Conservation (phyloP, 2,888 invertebrate genomes). For the Rhamphomyia laevipes region DNA sequence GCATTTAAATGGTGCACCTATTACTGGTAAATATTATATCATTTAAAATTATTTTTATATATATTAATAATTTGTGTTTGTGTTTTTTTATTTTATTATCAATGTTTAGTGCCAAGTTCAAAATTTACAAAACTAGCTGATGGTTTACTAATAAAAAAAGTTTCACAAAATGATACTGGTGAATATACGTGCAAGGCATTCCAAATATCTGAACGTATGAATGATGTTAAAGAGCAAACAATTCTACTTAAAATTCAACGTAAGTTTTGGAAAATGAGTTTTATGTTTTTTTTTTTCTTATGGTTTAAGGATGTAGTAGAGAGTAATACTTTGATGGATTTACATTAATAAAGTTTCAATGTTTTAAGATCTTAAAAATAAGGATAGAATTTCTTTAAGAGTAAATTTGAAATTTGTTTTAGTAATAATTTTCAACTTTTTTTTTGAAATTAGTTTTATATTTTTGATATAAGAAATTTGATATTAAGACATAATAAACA, state of each 20-base stretch:
- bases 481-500: no score
- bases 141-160: slow-evolving; percentile 45
- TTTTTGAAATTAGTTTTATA: no score
- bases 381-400: no score
- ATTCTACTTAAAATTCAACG: slow-evolving; percentile 48
- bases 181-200: slow-evolving; percentile 47
- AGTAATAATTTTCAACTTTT: no score
- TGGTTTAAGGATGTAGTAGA: no score
- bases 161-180: slow-evolving; percentile 43
- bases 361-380: no score
- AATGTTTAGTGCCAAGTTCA: slow-evolving; percentile 19
- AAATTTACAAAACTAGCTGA: slow-evolving; percentile 42
- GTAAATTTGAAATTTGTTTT: no score
- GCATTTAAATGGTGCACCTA: slow-evolving; percentile 36
- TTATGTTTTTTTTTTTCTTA: no score
- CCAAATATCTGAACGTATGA: slow-evolving; percentile 41
- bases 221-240: slow-evolving; percentile 42
- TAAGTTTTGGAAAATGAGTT: slow-evolving; percentile 34
- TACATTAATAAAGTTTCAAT: no score
- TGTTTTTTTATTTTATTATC: background rate
- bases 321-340: no score
- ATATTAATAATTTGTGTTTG: background rate
- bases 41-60: no score
- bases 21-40: background rate
- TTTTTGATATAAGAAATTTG: no score